These are phyloP conservation scores for Apis dorsata DNA, from an alignment of 1,140 invertebrate genomes.

Conservation along the genomic window DNA sequence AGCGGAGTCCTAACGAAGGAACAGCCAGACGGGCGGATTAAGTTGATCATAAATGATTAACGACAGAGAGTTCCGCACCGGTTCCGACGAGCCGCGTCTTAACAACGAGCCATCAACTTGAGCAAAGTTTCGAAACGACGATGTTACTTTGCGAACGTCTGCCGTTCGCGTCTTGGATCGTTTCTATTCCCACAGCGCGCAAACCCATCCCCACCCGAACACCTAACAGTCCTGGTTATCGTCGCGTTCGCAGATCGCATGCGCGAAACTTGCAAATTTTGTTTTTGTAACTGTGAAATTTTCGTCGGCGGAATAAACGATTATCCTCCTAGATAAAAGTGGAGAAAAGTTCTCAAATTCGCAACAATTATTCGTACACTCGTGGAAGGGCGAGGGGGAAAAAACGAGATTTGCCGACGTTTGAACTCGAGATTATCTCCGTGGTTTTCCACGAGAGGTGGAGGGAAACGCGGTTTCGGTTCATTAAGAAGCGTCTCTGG, in stretches of 20 bases:
- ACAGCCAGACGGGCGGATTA: constrained; percentile 44
- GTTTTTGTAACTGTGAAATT: too few species aligned
- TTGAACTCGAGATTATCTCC: neutral
- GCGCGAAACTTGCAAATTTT: too few species aligned
- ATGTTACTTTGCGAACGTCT: constrained; percentile 18
- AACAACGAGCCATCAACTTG: constrained; percentile 47
- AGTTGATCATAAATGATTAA: constrained; percentile 61
- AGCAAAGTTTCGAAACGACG: constrained; percentile 46
- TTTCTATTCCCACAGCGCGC: constrained; percentile 31
- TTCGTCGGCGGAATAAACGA: too few species aligned
- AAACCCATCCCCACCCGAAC: too few species aligned
- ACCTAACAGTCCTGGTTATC: too few species aligned
- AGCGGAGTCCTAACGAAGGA: constrained; percentile 4
- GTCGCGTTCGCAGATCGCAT: too few species aligned
- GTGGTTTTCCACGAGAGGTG: neutral
- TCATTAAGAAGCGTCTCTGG: constrained; percentile 43
- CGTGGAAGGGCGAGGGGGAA: too few species aligned
- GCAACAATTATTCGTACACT: too few species aligned
- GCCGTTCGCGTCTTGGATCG: constrained; percentile 28
- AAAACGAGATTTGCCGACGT: neutral
- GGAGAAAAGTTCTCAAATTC: too few species aligned
- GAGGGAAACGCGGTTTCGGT: constrained; percentile 34
- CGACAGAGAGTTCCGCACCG: constrained; percentile 21
- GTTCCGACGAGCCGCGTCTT: constrained; percentile 26
- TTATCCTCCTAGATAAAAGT: too few species aligned